phyloP scores from a whole-genome alignment of 2,113 vertebrate species.

The Tragelaphus strepsiceros region DNA sequence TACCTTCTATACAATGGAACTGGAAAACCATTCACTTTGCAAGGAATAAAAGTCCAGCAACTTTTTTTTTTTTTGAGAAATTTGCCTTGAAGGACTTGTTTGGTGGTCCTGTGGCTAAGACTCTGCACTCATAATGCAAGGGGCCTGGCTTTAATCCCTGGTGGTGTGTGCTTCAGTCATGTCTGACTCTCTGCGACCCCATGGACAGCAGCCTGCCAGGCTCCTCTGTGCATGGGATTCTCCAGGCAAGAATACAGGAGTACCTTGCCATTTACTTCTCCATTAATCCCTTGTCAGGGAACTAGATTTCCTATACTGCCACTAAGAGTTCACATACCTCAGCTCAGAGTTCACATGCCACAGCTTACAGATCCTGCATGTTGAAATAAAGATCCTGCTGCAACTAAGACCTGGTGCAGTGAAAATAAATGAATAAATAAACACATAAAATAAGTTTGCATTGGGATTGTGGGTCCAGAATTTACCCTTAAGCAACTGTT shows the following conservation, averaged over 20 bases:
- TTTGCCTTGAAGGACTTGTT: not conserved
- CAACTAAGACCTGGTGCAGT: not conserved
- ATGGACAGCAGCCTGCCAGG: not conserved
- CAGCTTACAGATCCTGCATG: not conserved
- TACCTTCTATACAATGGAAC: not conserved
- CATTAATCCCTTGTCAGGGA: not conserved
- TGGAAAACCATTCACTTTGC: not conserved
- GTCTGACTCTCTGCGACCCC: not conserved
- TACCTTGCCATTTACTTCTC: not conserved
- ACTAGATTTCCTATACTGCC: not conserved
- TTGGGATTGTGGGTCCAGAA: not conserved
- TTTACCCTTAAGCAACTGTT: not conserved
- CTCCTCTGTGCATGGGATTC: not conserved
- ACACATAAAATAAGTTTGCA: not conserved
- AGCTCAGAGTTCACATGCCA: not conserved
- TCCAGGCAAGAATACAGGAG: not conserved
- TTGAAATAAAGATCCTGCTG: not conserved
- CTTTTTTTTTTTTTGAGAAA: not conserved
- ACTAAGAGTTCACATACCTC: not conserved
- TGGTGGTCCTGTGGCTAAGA: not conserved
- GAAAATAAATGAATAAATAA: not conserved
- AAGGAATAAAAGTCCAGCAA: not conserved
- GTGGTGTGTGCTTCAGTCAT: not conserved
- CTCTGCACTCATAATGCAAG: not conserved
- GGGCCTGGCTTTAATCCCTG: not conserved